A percentile compares a stretch with the other conserved stretches of the same genome.
These are phyloP conservation scores for Eulemur coronatus DNA, from an alignment of 2,797 vertebrate species.

Conservation along the genomic window DNA sequence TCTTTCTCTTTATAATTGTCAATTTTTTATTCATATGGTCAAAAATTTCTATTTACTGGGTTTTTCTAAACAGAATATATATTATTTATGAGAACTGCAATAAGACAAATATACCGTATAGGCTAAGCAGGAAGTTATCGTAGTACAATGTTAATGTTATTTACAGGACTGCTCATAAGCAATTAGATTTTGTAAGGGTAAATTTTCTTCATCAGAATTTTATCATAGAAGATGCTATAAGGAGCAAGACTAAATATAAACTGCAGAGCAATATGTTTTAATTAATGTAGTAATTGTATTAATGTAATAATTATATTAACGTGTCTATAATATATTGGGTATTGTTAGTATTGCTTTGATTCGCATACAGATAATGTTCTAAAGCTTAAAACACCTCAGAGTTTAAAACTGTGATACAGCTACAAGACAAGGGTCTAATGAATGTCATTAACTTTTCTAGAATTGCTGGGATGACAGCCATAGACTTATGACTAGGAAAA, in stretches of 20 bases:
- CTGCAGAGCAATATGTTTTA: constrained; percentile 15
- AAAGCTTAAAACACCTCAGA: constrained; percentile 1
- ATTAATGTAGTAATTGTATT: background rate
- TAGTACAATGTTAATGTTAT: background rate
- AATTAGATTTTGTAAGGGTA: constrained; percentile 16
- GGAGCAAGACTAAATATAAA: background rate
- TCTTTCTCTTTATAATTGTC: background rate
- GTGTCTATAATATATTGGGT: background rate
- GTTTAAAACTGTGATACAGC: constrained; percentile 5
- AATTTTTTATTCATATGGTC: background rate
- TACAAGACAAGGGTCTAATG: background rate
- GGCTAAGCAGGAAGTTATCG: background rate
- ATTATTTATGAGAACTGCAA: background rate
- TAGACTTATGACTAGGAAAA: background rate
- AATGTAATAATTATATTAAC: background rate
- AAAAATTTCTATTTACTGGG: background rate
- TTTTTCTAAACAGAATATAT: constrained; percentile 1
- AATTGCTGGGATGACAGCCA: background rate
- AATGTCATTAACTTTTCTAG: background rate
- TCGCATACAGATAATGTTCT: background rate
- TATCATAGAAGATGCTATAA: background rate
- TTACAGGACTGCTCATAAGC: background rate
- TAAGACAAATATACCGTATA: background rate
- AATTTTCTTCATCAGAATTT: background rate
- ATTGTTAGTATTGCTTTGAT: constrained; percentile 48